Conservation (phyloP, 30 jellyfish, hydroid and myxozoan genomes). For the Morbakka virulenta region DNA sequence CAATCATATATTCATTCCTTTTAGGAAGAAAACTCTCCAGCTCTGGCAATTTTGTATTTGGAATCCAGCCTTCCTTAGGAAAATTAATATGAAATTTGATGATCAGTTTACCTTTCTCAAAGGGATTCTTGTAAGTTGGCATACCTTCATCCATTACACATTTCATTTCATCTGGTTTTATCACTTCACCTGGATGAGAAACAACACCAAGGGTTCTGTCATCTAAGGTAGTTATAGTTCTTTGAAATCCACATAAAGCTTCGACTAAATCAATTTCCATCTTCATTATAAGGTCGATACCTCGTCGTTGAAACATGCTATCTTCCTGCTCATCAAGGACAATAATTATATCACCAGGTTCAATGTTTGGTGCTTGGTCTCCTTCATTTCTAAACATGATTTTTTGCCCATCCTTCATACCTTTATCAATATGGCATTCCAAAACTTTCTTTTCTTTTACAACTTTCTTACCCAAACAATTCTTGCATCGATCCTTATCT, state of each 20-base stretch:
- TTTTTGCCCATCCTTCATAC: conserved; percentile 96
- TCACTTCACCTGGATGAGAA: conserved; percentile 87
- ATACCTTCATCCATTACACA: conserved; percentile 85
- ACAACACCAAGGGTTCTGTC: conserved; percentile 55
- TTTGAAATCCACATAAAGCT: conserved; percentile 84
- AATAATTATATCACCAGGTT: conserved; percentile 94
- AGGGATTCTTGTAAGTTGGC: conserved; percentile 66
- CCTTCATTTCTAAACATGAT: conserved; percentile 84
- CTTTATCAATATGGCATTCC: conserved; percentile 68
- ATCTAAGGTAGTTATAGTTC: conserved; percentile 68
- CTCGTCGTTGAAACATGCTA: conserved; percentile 64
- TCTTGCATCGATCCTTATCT: conserved; percentile 88
- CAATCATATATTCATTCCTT: conserved; percentile 75
- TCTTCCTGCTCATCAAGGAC: conserved; percentile 90
- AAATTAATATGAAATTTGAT: conserved; percentile 76
- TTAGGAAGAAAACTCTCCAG: conserved; percentile 80
- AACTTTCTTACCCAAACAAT: conserved; percentile 88
- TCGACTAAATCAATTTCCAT: conserved; percentile 78
- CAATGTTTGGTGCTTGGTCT: conserved; percentile 93
- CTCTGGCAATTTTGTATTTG: not conserved
- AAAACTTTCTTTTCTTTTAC: conserved; percentile 73
- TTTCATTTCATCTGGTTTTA: conserved; percentile 81
- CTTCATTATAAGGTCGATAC: conserved; percentile 53
- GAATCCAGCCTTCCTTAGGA: conserved; percentile 79
- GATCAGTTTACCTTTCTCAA: conserved; percentile 65